A percentile compares a stretch with the other conserved stretches of the same genome.
phyloP scores from a whole-genome alignment of 2,113 vertebrate genomes.

The Phainopepla nitens region DNA sequence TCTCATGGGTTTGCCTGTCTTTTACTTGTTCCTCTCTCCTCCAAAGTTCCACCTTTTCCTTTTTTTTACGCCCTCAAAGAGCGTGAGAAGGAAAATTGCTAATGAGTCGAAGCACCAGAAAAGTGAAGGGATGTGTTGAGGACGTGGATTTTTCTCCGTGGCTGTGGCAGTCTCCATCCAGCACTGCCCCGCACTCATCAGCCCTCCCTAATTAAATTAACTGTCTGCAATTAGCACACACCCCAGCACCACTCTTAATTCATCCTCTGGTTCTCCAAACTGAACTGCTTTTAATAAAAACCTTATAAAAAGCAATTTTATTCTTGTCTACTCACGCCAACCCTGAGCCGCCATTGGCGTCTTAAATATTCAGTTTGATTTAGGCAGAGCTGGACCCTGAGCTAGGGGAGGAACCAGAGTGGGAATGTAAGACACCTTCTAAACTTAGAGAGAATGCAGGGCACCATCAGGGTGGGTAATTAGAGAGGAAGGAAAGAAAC shows the following conservation, averaged over 20 bases:
- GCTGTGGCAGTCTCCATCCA: not conserved
- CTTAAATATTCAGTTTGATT: not conserved
- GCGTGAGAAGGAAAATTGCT: not conserved
- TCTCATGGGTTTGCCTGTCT: not conserved
- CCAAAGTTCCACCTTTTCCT: not conserved
- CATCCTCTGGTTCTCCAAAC: not conserved
- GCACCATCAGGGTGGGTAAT: not conserved
- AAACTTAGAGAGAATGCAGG: not conserved
- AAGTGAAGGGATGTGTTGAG: not conserved
- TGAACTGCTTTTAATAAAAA: not conserved
- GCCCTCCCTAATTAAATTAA: not conserved
- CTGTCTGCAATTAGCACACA: not conserved
- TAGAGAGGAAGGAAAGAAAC: not conserved
- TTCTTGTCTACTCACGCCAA: not conserved
- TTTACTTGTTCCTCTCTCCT: not conserved
- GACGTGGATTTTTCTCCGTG: not conserved
- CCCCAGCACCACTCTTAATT: not conserved
- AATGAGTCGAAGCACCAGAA: not conserved
- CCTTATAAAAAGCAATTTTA: not conserved
- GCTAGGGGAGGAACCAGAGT: not conserved
- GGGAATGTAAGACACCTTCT: not conserved
- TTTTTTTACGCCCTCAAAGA: not conserved
- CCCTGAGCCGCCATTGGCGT: not conserved
- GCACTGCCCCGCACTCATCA: rapidly evolving
- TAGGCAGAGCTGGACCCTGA: not conserved